phyloP scores from a whole-genome alignment of 1,140 invertebrate species.

The Lordiphosa collinella region DNA sequence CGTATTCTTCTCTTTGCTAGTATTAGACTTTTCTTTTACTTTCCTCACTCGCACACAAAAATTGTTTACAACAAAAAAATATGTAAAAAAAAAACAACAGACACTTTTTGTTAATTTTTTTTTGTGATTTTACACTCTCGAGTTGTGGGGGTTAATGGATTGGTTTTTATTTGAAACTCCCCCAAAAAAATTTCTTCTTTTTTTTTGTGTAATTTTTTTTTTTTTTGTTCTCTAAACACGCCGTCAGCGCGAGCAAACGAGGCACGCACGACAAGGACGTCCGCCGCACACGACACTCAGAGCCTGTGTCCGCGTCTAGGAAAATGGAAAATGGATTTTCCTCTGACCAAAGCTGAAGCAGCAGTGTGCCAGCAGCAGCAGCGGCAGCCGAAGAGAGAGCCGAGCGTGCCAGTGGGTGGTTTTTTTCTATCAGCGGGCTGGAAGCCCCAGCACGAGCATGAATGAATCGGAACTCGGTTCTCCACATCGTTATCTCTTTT shows the following conservation, averaged over 20 bases:
- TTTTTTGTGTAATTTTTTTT: conserved; percentile 17
- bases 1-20: conserved; percentile 26
- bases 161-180: neutral
- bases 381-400: conserved; percentile 11
- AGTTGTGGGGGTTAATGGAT: neutral
- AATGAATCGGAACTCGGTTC: conserved; percentile 1
- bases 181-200: conserved; percentile 9
- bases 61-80: conserved; percentile 5
- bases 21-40: neutral
- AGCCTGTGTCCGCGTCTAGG: conserved; percentile 54
- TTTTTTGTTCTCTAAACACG: conserved; percentile 36
- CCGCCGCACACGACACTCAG: conserved; percentile 57
- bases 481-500: neutral
- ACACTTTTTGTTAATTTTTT: neutral
- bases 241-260: conserved; percentile 49
- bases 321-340: conserved; percentile 67
- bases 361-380: neutral
- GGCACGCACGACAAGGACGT: conserved; percentile 68
- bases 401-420: neutral
- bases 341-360: conserved; percentile 13
- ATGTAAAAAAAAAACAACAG: neutral
- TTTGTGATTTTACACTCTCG: neutral
- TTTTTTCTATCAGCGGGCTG: conserved; percentile 11
- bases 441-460: neutral
- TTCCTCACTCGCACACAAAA: conserved; percentile 24